A percentile compares a stretch with the other conserved stretches of the same genome.
Evolutionary conservation across 2,888 invertebrate species (phyloP).

Genomic region (Scaeva pyrastri): DNA sequence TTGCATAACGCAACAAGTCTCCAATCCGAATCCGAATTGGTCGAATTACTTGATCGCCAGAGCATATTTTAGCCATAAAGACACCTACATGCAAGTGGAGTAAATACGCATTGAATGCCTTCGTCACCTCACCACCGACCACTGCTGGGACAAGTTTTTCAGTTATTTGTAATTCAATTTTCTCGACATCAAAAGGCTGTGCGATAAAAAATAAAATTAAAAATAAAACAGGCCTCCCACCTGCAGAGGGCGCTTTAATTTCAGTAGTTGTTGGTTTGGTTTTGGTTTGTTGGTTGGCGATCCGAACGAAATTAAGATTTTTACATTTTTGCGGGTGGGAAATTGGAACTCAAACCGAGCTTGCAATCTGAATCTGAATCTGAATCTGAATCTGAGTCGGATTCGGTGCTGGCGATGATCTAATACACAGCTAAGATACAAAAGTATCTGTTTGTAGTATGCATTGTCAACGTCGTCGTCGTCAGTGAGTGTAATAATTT

Average conservation of each 20-base stretch:
- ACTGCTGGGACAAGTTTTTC: slow-evolving; percentile 26
- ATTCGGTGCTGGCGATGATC: not conserved
- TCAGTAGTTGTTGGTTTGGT: not conserved
- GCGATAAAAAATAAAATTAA: not conserved
- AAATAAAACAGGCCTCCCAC: slow-evolving; percentile 22
- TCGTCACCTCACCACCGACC: slow-evolving; percentile 10
- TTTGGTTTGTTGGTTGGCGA: not conserved
- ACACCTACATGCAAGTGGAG: slow-evolving; percentile 54
- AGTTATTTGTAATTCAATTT: not conserved
- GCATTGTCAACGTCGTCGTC: slow-evolving; percentile 17
- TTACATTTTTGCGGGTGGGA: slow-evolving; percentile 1
- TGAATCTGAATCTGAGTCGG: slow-evolving; percentile 38
- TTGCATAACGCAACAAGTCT: slow-evolving; percentile 61
- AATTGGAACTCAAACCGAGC: slow-evolving; percentile 8
- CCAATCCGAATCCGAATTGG: slow-evolving; percentile 43
- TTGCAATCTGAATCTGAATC: slow-evolving; percentile 42
- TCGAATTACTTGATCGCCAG: slow-evolving; percentile 61
- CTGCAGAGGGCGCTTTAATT: slow-evolving; percentile 32
- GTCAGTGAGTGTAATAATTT: slow-evolving; percentile 12
- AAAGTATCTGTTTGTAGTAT: not conserved
- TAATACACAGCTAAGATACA: slow-evolving; percentile 25
- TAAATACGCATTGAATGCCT: slow-evolving; percentile 31
- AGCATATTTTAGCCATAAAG: slow-evolving; percentile 53
- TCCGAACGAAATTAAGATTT: slow-evolving; percentile 1
- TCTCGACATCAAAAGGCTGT: slow-evolving; percentile 2